A percentile compares a stretch with the other conserved stretches of the same genome.
These are phyloP conservation scores for Amphimedon queenslandica DNA, from an alignment of 37 sponge, comb jelly and placozoan species.

Conservation along the genomic window DNA sequence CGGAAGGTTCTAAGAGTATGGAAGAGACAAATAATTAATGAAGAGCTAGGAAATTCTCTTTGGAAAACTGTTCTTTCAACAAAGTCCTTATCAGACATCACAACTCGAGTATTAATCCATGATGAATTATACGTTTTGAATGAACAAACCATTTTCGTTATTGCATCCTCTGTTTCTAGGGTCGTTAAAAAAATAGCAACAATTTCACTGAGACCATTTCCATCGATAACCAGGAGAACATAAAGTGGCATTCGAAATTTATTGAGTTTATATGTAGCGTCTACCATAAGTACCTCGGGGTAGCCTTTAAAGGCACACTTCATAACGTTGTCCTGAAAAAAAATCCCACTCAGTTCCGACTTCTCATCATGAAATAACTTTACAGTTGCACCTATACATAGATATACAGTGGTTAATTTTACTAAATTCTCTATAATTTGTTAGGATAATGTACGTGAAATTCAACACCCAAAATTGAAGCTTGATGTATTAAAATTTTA, in stretches of 20 bases:
- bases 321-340: constrained; percentile 32
- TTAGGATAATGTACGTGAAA: too few relatives aligned
- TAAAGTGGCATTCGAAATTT: constrained; percentile 30
- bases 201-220: constrained; percentile 55
- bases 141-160: constrained; percentile 35
- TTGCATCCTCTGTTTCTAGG: constrained; percentile 12
- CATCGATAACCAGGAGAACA: constrained; percentile 29
- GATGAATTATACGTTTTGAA: constrained; percentile 37
- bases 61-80: constrained; percentile 24
- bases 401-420: too few relatives aligned
- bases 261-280: constrained; percentile 47
- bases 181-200: constrained; percentile 3
- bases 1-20: constrained; percentile 39
- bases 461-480: too few relatives aligned
- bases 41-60: constrained; percentile 24
- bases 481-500: not conserved
- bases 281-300: constrained; percentile 34
- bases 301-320: constrained; percentile 21
- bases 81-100: constrained; percentile 67
- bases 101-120: constrained; percentile 20
- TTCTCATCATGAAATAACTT: constrained; percentile 21
- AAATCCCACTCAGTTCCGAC: constrained; percentile 7
- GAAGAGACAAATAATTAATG: constrained; percentile 53
- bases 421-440: too few relatives aligned
- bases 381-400: constrained; percentile 20